Base-by-base conservation (phyloP, 2,113 vertebrate species). In the Pampusana beccarii region DNA sequence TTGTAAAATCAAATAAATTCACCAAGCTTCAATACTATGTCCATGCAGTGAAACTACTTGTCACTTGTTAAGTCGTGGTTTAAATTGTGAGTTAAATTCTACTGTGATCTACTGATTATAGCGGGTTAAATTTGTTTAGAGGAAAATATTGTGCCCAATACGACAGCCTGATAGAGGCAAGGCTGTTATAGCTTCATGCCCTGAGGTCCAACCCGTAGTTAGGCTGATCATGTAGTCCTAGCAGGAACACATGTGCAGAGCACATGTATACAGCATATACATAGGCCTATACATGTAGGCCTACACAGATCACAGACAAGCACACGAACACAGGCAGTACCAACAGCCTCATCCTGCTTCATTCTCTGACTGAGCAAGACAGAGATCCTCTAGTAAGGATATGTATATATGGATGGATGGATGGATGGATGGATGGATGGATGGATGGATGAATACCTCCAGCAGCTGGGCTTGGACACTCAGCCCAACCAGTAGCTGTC, bases 181-280 rank as follows among this genome's bases (percentile, higher is more conserved):
- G 10, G 7, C 24, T 75, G 19, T 7, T 21, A 57, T 8, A 78
- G 18, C 40, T 64, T 78, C 31, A 33, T 44, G 42, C 4, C 5
- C 5, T 3, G 14, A 64, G 12, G 50, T 78, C 25, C 40, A 33
- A 18, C 9, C 17, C 36, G 21, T 26, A 50, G 50, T 40, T 34
- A 42, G 17, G 6, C 9, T 57, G 15, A 57, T 64, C 17, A 9
- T 11, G 21, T 46, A 61, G 36, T 74, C 38, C 16, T 36, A 36
- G 33, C 8, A 67, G 36, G 25, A 1, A 3, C 14, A 15, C 0
- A 3, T 3, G 1, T n/a, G 34, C 1, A 1, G 50, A 74, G 34
- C 36, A 31, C 33, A 44, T 12, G 18, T n/a, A 36, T 67, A 33
- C 12, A 24, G 28, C 23, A 38, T 19, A 29, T 29, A 31, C 16